A percentile compares a stretch with the other conserved stretches of the same genome.
Conservation (phyloP, 2,797 vertebrate species). For the Hipposideros larvatus region DNA sequence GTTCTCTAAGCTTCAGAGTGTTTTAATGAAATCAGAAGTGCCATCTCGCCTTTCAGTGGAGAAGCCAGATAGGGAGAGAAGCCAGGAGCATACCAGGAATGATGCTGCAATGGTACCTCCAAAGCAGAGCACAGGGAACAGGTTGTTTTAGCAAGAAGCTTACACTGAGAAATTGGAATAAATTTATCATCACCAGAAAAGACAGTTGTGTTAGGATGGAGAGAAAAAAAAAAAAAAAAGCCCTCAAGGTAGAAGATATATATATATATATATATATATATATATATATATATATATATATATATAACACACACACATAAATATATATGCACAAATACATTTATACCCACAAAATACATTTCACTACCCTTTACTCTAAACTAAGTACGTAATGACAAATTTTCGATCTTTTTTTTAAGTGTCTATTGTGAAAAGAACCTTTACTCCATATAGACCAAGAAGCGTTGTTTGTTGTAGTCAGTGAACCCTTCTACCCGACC, state of each 20-base stretch:
- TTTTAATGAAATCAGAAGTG: slow-evolving; percentile 67
- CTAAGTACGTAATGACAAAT: background rate
- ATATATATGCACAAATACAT: background rate
- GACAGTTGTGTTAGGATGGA: background rate
- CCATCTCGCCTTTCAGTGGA: slow-evolving; percentile 25
- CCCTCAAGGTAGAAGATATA: background rate
- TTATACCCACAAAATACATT: background rate
- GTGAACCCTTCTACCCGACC: background rate
- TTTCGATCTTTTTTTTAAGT: background rate
- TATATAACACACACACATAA: too few species aligned
- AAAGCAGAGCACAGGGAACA: background rate
- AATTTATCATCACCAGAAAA: background rate
- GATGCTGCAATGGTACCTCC: background rate
- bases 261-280: background rate
- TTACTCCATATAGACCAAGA: background rate
- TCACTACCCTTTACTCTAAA: background rate
- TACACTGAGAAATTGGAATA: background rate
- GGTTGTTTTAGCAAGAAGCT: background rate
- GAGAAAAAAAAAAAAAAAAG: background rate
- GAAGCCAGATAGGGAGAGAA: background rate
- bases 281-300: too few species aligned
- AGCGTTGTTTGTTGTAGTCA: background rate
- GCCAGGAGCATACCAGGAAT: background rate
- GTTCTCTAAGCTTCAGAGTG: slow-evolving; percentile 58
- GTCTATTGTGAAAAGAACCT: background rate